Conservation (phyloP, 37 sponge, comb jelly and placozoan species). For the Halisarca cf. caerulea region DNA sequence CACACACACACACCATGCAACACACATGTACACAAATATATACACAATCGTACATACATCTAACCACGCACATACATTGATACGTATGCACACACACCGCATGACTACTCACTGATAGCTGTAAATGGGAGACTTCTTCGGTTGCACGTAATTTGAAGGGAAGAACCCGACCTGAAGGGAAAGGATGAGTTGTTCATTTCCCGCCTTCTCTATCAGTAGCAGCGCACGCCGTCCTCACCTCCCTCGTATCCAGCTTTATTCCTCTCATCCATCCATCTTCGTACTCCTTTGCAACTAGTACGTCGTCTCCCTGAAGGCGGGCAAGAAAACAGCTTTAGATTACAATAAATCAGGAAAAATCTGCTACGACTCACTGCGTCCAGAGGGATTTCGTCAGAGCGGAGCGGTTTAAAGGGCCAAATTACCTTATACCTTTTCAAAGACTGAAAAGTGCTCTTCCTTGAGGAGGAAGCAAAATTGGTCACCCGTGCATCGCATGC, state of each 20-base stretch:
- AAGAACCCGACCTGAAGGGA: constrained; percentile 80
- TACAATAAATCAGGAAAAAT: too few species aligned
- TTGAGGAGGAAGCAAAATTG: too few species aligned
- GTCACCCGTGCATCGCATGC: too few species aligned
- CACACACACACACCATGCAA: too few species aligned
- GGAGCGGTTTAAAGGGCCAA: constrained; percentile 58
- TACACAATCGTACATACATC: too few species aligned
- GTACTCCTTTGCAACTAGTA: constrained; percentile 71
- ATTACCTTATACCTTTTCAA: constrained; percentile 52
- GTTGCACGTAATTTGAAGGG: constrained; percentile 59
- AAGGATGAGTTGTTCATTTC: too few species aligned
- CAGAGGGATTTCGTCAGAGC: constrained; percentile 59
- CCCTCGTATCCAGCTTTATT: constrained; percentile 52
- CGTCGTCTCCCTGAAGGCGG: constrained; percentile 65
- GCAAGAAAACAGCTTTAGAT: background rate
- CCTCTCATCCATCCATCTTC: constrained; percentile 91
- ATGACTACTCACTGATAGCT: constrained; percentile 48
- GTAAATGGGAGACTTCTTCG: constrained; percentile 66
- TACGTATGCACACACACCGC: background rate
- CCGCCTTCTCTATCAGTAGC: too few species aligned
- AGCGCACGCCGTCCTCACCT: constrained; percentile 31
- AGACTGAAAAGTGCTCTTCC: background rate
- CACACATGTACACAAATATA: too few species aligned
- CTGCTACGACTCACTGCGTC: constrained; percentile 32
- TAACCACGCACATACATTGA: too few species aligned